phyloP scores from a whole-genome alignment of 1,140 invertebrate genomes.

The Subanguina moxae region DNA sequence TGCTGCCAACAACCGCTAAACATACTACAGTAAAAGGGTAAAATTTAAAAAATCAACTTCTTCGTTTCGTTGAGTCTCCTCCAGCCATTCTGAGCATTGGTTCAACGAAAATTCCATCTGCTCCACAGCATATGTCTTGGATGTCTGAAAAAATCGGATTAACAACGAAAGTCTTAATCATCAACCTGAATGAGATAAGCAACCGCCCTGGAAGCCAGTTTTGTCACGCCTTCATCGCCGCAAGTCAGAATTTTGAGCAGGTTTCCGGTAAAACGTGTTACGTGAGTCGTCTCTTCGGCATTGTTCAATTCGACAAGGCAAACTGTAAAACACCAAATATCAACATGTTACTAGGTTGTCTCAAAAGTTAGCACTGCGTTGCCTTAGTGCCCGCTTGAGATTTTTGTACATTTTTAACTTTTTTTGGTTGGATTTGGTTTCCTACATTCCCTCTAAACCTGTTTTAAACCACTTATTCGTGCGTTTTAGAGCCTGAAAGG shows the following conservation, averaged over 20 bases:
- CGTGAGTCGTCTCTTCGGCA: constrained; percentile 24
- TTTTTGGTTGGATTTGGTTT: no score
- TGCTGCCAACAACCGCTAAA: constrained; percentile 56
- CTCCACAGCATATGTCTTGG: constrained; percentile 49
- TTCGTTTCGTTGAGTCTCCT: constrained; percentile 25
- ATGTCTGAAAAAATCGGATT: constrained; percentile 36
- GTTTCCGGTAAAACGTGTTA: constrained; percentile 37
- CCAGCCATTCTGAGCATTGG: constrained; percentile 42
- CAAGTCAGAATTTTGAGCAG: constrained; percentile 39
- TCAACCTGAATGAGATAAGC: constrained; percentile 44
- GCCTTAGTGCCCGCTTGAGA: no score
- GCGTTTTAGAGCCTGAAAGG: no score
- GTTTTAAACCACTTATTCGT: no score
- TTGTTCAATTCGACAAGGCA: constrained; percentile 37
- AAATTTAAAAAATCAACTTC: not conserved
- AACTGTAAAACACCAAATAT: constrained; percentile 25
- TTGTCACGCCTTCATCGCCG: constrained; percentile 21
- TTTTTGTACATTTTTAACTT: no score
- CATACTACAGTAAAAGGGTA: no score
- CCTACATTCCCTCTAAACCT: no score
- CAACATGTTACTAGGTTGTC: no score
- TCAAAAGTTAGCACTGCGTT: no score
- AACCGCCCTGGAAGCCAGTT: constrained; percentile 42
- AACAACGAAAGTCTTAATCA: constrained; percentile 10
- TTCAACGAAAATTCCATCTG: constrained; percentile 45